Base-by-base conservation (phyloP, 2,113 vertebrate genomes). In the Pao palembangensis region DNA sequence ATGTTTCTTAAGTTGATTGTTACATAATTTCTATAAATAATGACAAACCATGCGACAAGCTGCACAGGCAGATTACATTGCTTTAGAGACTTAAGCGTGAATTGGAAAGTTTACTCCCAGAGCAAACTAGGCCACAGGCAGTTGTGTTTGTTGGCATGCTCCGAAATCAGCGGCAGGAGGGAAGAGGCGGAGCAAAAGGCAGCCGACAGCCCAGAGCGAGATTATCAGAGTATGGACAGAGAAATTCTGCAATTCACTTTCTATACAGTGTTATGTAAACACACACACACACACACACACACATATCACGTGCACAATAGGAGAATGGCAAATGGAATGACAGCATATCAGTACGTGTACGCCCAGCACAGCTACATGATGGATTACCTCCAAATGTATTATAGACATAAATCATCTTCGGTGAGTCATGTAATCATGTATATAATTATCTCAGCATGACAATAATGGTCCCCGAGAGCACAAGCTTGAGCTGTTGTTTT, bases 41-140 rank as follows among this genome's bases (percentile, higher is more conserved):
- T 61, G 46, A 34, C 31, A 31, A 23, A 73, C 51, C 34, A 56
- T 19, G 51, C 47, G 59, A 17, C 42, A 31, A 62, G 63, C 60
- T 61, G 50, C 49, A 57, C 28, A 20, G 61, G 47, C 44, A 70
- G 57, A 76, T 76, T 79, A 68, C 65, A 70, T 19, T 66, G 55
- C 57, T 78, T 67, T 50, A 55, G 64, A 16, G 11, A 64, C 71
- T 73, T 59, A 67, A 38, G 61, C 58, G 61, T 46, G 55, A 73
- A 52, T 23, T 64, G 51, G 43, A 78, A 76, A 77, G 65, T 75
- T 76, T 75, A 63, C 68, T 68, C 3, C n/a, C 21, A 60, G 64
- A 73, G 53, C 79, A 83, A 78, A 83, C 82, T 74, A 55, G 79
- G 81, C 76, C 72, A 80, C 76, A 59, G 74, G 75, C 80, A 41